phyloP scores from a whole-genome alignment of 2,113 vertebrate genomes.

The Nicator chloris region DNA sequence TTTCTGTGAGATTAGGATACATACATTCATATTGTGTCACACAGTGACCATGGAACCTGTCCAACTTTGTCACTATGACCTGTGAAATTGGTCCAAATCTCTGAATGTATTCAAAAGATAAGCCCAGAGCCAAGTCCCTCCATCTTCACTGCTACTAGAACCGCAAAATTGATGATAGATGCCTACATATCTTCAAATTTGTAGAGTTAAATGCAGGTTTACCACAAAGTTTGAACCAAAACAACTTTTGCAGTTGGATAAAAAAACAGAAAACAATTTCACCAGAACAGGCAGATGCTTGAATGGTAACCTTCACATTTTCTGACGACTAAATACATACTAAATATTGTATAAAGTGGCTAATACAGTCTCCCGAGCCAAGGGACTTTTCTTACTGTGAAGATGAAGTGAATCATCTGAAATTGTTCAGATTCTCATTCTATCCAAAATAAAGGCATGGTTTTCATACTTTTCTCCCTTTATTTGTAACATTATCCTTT shows the following conservation, averaged over 20 bases:
- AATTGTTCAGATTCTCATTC: neutral
- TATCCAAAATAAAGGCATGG: neutral
- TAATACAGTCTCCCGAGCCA: neutral
- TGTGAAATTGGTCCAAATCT: neutral
- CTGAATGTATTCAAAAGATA: neutral
- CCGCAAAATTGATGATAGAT: neutral
- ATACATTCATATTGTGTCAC: neutral
- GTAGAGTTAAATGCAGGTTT: neutral
- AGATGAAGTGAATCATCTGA: neutral
- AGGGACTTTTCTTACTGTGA: neutral
- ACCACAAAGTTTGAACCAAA: neutral
- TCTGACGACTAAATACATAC: neutral
- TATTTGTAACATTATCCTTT: neutral
- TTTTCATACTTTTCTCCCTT: neutral
- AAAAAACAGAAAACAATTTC: neutral
- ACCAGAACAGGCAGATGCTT: neutral
- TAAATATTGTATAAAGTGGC: neutral
- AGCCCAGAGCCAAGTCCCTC: neutral
- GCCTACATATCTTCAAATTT: neutral
- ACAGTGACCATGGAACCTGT: neutral
- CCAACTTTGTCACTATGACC: neutral
- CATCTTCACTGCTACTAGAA: neutral
- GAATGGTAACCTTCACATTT: neutral
- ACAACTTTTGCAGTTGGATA: neutral
- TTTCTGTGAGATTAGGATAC: neutral